Percentiles rank a stretch among this genome's conserved stretches.
Conservation (phyloP, 1,140 invertebrate species). For the Leptopilina boulardi region DNA sequence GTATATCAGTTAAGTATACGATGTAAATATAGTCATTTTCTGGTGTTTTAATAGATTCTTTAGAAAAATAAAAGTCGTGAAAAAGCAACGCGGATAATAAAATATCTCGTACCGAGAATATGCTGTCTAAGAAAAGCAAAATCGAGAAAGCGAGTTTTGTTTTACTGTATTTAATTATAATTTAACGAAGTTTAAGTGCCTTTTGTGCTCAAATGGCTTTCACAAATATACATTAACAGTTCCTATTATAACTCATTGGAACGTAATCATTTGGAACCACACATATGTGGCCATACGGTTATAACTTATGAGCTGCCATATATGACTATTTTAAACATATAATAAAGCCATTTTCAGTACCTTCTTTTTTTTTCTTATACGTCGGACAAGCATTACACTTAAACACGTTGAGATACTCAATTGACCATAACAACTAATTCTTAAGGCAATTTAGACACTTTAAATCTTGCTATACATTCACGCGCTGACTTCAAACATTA, state of each 20-base stretch:
- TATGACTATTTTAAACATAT: neutral
- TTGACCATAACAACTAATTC: neutral
- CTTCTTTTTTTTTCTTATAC: neutral
- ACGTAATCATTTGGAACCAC: neutral
- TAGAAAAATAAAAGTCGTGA: neutral
- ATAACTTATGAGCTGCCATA: neutral
- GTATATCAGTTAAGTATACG: too few species aligned
- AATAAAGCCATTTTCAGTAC: neutral
- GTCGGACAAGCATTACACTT: too few species aligned
- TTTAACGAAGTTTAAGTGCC: neutral
- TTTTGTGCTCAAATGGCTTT: neutral
- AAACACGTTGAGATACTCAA: neutral
- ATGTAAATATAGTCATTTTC: too few species aligned
- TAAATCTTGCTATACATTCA: neutral
- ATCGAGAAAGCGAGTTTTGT: constrained; percentile 1
- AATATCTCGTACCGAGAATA: neutral
- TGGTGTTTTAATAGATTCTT: too few species aligned
- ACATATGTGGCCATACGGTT: neutral
- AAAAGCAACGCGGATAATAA: neutral
- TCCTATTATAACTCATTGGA: constrained; percentile 1
- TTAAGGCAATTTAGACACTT: neutral
- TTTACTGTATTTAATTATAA: neutral
- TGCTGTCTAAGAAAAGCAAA: neutral
- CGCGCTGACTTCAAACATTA: neutral
- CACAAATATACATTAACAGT: neutral